phyloP scores from a whole-genome alignment of 2,113 vertebrate species.

The Amazona guildingii region DNA sequence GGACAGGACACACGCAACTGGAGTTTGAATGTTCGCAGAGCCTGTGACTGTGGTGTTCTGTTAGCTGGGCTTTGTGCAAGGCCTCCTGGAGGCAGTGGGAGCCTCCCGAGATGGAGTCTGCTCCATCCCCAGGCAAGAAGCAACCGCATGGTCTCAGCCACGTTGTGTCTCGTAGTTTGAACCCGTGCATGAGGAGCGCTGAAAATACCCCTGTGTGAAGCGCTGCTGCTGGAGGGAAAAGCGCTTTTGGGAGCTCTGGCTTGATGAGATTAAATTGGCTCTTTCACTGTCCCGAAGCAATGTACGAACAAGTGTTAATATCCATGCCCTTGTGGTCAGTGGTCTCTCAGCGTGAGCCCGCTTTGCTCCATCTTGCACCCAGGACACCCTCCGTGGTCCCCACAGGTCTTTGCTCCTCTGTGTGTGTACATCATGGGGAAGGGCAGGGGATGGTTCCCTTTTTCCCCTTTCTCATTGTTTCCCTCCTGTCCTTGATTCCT shows the following conservation, averaged over 20 bases:
- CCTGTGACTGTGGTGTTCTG: too few relatives aligned
- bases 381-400: neutral
- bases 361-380: rapidly evolving
- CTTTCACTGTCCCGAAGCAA: neutral
- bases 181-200: rapidly evolving
- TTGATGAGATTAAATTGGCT: neutral
- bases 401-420: neutral
- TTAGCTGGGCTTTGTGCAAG: neutral
- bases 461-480: neutral
- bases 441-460: neutral
- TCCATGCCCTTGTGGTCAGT: neutral
- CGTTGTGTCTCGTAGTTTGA: neutral
- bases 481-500: neutral
- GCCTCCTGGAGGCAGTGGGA: neutral
- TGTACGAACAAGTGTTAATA: neutral
- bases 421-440: rapidly evolving
- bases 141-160: rapidly evolving
- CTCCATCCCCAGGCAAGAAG: neutral
- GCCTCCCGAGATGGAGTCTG: neutral
- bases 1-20: too few relatives aligned
- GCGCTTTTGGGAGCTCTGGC: neutral
- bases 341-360: rapidly evolving
- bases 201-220: neutral
- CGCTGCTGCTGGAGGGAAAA: neutral
- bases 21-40: too few relatives aligned